Evolutionary conservation across 37 sponge, comb jelly and placozoan genomes (phyloP), one percentile per base, ranked within the genome.

Genomic region (Cliona cf. orientalis): DNA sequence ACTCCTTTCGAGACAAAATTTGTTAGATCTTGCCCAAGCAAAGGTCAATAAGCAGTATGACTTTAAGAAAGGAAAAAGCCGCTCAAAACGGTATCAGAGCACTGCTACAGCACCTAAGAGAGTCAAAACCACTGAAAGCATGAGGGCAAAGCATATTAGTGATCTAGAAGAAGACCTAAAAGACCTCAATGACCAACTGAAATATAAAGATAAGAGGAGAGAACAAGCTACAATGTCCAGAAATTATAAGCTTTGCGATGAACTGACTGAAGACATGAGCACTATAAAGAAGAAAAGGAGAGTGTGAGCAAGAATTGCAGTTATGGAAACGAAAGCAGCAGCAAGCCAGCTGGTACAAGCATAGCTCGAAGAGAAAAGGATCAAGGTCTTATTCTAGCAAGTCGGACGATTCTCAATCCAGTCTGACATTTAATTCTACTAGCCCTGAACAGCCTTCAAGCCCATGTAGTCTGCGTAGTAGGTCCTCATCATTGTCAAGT

Each of bases 21-120:
- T 75, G 41, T 9, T 75, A 28, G 61, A 55, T 12, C 11, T 12
- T 5, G 59, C 61, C 12, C 22, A 43, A 34, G 58, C 56, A 62
- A 75, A 31, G 34, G 63, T 61, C 25, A 12, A 35, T 23, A 62
- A 58, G 29, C 32, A 43, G 11, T 75, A 58, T 58, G 36, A 5
- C n/a, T 75, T 33, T 25, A 75, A 75, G 25, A 75, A 75, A 32
- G 76, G 76, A n/a, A 42, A 72, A 6, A 43, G 46, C n/a, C n/a
- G 55, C 6, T 72, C 74, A 46, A 41, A 43, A n/a, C n/a, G n/a
- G 23, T 22, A 39, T 6, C 39, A 37, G 6, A 69, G 36, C 6
- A 21, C 6, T 19, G 42, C 36, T 19, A 9, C 42, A 34, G 53
- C 53, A 49, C 53, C 53, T 14, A n/a, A n/a, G n/a, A n/a, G n/a